Conservation (phyloP, 2,888 invertebrate genomes). For the Cheilosia urbana region DNA sequence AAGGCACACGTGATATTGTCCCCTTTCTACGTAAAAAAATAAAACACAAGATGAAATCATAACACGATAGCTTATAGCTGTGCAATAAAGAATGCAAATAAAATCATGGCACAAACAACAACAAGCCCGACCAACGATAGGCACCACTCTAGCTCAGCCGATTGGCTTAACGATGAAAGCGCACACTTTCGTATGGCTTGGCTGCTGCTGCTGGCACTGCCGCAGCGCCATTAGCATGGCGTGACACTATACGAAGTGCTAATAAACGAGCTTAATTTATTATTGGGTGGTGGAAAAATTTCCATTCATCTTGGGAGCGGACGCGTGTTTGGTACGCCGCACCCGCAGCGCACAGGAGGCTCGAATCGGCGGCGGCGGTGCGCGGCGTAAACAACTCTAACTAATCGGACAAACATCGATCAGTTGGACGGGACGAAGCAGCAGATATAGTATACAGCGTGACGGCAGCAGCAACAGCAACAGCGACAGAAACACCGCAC, state of each 20-base stretch:
- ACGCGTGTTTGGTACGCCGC: slow-evolving; percentile 71
- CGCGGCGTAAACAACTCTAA: slow-evolving; percentile 25
- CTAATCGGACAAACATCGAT: slow-evolving; percentile 68
- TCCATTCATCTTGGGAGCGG: slow-evolving; percentile 70
- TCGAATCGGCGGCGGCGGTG: slow-evolving; percentile 37
- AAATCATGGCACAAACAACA: slow-evolving; percentile 47
- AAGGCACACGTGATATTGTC: slow-evolving; percentile 4
- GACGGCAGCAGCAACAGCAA: slow-evolving; percentile 26
- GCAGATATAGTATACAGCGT: slow-evolving; percentile 23
- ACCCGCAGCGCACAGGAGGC: slow-evolving; percentile 56
- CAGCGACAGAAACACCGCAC: neutral
- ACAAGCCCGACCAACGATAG: slow-evolving; percentile 1
- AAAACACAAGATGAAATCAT: slow-evolving; percentile 19
- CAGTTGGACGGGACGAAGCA: slow-evolving; percentile 58
- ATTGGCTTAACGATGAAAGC: slow-evolving; percentile 48
- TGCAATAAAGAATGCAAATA: slow-evolving; percentile 60
- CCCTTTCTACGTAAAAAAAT: neutral
- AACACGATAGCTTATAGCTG: slow-evolving; percentile 18
- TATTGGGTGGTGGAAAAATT: slow-evolving; percentile 62
- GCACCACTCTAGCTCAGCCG: neutral
- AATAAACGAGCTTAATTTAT: slow-evolving; percentile 61
- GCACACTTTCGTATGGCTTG: slow-evolving; percentile 51
- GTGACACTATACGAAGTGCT: slow-evolving; percentile 58
- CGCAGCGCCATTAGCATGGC: slow-evolving; percentile 57
- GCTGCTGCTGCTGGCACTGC: slow-evolving; percentile 13